Base-by-base conservation (phyloP, 2,113 vertebrate genomes). In the Lepus americanus region DNA sequence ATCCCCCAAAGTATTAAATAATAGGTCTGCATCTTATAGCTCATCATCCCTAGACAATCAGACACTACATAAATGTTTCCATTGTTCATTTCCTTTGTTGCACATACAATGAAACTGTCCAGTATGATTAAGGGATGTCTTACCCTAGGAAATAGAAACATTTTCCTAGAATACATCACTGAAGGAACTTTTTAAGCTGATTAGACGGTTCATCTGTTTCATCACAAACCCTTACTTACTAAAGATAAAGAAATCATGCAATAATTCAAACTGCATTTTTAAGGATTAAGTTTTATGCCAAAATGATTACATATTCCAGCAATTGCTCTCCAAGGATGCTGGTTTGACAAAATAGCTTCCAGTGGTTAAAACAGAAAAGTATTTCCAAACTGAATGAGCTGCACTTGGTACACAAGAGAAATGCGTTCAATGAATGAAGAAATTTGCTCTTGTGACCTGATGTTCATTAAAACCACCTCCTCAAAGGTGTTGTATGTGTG, bases 31-130 rank as follows among this genome's bases (percentile, higher is more conserved):
- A 81, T 96, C 82, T 82, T 89, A 91, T 67, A 97, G 86, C 94
- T 95, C 92, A 97, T 86, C 92, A 90, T 97, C 91, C 91, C 92
- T 59, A 95, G 95, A 94, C 94, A 95, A 96, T 95, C 95, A 98
- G 97, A 96, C 94, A 96, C 95, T 97, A 91, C 96, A 96, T 96
- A 98, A 97, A 98, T 92, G 89, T 97, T 97, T 97, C 97, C 96
- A 97, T 96, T 97, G 97, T 97, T 96, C 96, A 93, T 96, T 97
- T 95, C 94, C 88, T 96, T 97, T 93, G 95, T 79, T 92, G 49
- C 31, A 74, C 70, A 95, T 90, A 96, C 90, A 97, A 94, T 97
- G 96, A 97, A 95, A 89, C 83, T 98, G 96, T 97, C 97, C 44
- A 79, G 20, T 19, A 91, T 95, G 95, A 96, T 97, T 97, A 97